Evolutionary conservation across 1,140 invertebrate genomes (phyloP).

Genomic region (Nixonia krombeini): DNA sequence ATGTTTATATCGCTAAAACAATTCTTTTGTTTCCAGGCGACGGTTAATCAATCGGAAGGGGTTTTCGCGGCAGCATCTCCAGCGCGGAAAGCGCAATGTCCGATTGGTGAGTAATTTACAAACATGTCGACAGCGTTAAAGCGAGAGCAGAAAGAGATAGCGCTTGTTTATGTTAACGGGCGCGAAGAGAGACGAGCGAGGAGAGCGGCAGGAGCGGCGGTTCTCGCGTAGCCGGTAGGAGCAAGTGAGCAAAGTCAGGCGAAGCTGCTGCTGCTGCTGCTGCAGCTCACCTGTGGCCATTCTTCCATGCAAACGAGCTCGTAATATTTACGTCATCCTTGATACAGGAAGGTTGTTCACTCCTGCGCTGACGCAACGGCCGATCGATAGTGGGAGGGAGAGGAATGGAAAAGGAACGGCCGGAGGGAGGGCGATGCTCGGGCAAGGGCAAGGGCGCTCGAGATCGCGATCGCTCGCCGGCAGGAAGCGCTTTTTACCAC

Average conservation of each 20-base stretch:
- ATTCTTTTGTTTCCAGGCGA: too few relatives aligned
- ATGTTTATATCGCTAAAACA: too few relatives aligned
- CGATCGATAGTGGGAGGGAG: slow-evolving; percentile 41
- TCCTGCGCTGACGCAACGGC: slow-evolving; percentile 41
- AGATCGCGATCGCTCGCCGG: slow-evolving; percentile 31
- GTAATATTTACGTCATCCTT: slow-evolving; percentile 60
- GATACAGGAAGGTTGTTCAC: slow-evolving; percentile 56
- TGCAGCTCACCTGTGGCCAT: slow-evolving; percentile 49
- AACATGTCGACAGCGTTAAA: too few relatives aligned
- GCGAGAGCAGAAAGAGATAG: too few relatives aligned
- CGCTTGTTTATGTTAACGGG: too few relatives aligned
- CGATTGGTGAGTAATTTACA: too few relatives aligned
- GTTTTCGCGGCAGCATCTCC: too few relatives aligned
- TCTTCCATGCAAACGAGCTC: slow-evolving; percentile 56
- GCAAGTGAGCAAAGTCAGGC: slow-evolving; percentile 11
- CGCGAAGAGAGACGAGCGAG: too few relatives aligned
- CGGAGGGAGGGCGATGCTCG: slow-evolving; percentile 24
- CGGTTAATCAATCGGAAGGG: too few relatives aligned
- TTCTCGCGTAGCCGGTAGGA: slow-evolving; percentile 10
- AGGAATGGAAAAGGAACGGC: slow-evolving; percentile 25
- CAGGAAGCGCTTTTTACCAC: slow-evolving; percentile 27
- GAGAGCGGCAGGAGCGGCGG: slow-evolving; percentile 9
- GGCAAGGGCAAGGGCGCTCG: slow-evolving; percentile 50
- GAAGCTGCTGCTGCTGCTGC: too few relatives aligned
- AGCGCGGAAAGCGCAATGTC: too few relatives aligned